These are phyloP conservation scores for Gastrophryne carolinensis DNA, from an alignment of 2,797 vertebrate species.

Conservation along the genomic window DNA sequence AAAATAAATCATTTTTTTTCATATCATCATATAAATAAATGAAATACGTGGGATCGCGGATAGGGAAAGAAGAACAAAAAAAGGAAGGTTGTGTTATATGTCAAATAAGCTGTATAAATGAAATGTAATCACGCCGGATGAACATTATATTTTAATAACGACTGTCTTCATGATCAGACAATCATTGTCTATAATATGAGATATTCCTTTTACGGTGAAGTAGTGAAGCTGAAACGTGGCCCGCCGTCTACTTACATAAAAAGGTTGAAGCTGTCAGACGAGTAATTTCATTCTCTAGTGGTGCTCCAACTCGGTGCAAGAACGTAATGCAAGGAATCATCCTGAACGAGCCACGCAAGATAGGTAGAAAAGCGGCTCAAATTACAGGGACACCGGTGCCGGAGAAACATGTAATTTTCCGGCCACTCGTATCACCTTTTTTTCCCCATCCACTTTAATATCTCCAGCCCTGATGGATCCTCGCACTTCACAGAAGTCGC, in stretches of 20 bases:
- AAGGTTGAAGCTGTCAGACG: conserved; percentile 55
- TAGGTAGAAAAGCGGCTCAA: conserved; percentile 1
- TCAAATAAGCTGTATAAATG: conserved; percentile 64
- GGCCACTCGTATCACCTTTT: conserved; percentile 3
- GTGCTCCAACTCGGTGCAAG: conserved; percentile 56
- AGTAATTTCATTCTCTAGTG: conserved; percentile 57
- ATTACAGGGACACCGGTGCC: not conserved
- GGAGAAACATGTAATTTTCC: conserved; percentile 16
- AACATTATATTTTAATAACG: conserved; percentile 69
- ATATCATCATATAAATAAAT: conserved; percentile 83
- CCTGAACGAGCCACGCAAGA: not conserved
- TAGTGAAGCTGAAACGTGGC: conserved; percentile 49
- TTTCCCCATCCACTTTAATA: not conserved
- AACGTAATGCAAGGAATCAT: conserved; percentile 48
- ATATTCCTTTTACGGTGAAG: conserved; percentile 56
- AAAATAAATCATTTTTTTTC: conserved; percentile 87
- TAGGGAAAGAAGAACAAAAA: conserved; percentile 55
- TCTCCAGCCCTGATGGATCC: conserved; percentile 28
- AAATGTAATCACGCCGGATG: conserved; percentile 67
- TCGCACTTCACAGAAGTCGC: not conserved
- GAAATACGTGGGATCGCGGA: conserved; percentile 65
- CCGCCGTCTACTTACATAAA: conserved; percentile 53
- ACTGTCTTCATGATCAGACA: conserved; percentile 64
- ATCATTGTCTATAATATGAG: conserved; percentile 59
- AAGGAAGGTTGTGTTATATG: conserved; percentile 66